Percentiles rank a stretch among this genome's conserved stretches.
These are phyloP conservation scores for Arenicola marina DNA, from an alignment of 2,888 invertebrate species.

Conservation along the genomic window DNA sequence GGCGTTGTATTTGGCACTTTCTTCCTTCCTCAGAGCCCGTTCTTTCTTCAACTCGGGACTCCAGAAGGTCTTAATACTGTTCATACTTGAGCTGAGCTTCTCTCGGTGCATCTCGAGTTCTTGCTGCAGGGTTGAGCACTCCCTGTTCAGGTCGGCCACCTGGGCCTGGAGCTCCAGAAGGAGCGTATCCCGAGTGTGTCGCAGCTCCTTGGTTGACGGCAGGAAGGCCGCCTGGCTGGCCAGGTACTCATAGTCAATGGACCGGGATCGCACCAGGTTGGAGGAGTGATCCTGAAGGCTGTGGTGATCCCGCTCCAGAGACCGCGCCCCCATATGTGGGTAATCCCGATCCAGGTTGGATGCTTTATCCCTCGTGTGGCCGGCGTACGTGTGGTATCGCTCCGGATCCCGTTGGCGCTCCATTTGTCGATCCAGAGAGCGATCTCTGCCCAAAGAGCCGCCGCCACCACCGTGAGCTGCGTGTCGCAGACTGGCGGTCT, in stretches of 20 bases:
- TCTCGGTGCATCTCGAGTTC: slow-evolving; percentile 79
- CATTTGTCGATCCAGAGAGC: slow-evolving; percentile 55
- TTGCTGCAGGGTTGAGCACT: slow-evolving; percentile 74
- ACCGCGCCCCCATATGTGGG: slow-evolving; percentile 57
- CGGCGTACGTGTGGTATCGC: slow-evolving; percentile 21
- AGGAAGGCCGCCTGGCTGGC: slow-evolving; percentile 17
- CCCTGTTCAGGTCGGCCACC: slow-evolving; percentile 91
- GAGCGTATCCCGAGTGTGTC: slow-evolving; percentile 42
- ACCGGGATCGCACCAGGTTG: slow-evolving; percentile 41
- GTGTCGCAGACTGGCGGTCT: neutral
- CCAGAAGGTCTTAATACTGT: slow-evolving; percentile 99
- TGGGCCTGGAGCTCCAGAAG: slow-evolving; percentile 68
- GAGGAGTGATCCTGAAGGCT: slow-evolving; percentile 41
- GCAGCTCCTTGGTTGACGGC: slow-evolving; percentile 19
- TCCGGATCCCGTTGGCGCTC: slow-evolving; percentile 15
- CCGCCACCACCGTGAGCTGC: neutral
- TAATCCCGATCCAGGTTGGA: slow-evolving; percentile 65
- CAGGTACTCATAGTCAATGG: slow-evolving; percentile 41
- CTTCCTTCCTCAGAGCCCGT: slow-evolving; percentile 92
- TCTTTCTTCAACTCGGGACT: slow-evolving; percentile 99
- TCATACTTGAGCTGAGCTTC: slow-evolving; percentile 98
- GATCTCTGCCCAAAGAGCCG: slow-evolving; percentile 43
- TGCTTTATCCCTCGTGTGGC: slow-evolving; percentile 67
- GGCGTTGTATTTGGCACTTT: slow-evolving; percentile 94
- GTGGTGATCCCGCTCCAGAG: slow-evolving; percentile 50